Evolutionary conservation across 2,888 invertebrate genomes (phyloP).

Genomic region (Penaeus monodon): DNA sequence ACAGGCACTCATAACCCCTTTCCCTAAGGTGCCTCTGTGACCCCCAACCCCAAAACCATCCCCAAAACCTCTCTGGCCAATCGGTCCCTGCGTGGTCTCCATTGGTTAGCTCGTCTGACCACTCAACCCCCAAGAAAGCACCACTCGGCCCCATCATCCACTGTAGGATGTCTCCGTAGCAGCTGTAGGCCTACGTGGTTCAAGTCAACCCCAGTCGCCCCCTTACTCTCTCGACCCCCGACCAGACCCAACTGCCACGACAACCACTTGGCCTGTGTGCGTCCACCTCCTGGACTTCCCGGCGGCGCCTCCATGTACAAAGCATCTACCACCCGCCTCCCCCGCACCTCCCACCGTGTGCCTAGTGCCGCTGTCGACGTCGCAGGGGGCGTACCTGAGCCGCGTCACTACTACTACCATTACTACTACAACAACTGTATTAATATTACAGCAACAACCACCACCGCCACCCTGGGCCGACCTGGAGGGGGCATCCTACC

Average conservation of each 20-base stretch:
- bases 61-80: conserved; percentile 8
- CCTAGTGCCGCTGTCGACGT: conserved; percentile 42
- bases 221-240: too few species aligned
- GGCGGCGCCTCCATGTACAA: conserved; percentile 44
- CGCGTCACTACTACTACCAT: conserved; percentile 1
- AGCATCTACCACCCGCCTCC: conserved; percentile 37
- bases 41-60: background rate
- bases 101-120: conserved; percentile 10
- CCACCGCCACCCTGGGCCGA: conserved; percentile 5
- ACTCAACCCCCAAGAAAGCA: background rate
- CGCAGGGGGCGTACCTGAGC: conserved; percentile 27
- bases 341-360: conserved; percentile 53
- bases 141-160: too few species aligned
- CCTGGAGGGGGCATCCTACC: conserved; percentile 28
- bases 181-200: too few species aligned
- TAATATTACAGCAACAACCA: too few species aligned
- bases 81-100: conserved; percentile 8
- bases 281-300: conserved; percentile 24
- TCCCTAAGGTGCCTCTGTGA: conserved; percentile 49
- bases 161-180: too few species aligned
- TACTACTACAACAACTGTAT: too few species aligned
- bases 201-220: too few species aligned
- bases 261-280: background rate
- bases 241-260: too few species aligned
- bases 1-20: conserved; percentile 33